A percentile compares a stretch with the other conserved stretches of the same genome.
phyloP scores from a whole-genome alignment of 2,113 vertebrate genomes.

The Emydura subglobosa region DNA sequence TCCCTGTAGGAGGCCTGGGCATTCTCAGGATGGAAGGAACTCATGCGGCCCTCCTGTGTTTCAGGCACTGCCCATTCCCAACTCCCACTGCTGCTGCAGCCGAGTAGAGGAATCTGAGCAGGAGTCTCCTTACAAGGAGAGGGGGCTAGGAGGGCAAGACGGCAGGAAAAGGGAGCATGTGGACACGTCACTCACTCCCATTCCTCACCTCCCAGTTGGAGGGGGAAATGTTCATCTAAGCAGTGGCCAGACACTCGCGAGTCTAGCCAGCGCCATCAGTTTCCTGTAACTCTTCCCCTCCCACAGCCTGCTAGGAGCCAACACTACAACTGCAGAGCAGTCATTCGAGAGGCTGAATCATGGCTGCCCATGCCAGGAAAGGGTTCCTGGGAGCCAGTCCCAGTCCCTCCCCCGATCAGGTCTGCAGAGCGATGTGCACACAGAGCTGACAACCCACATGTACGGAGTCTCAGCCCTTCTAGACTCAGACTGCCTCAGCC shows the following conservation, averaged over 20 bases:
- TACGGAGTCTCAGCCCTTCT: no score
- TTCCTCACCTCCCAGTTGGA: background rate
- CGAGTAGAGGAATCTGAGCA: background rate
- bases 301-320: background rate
- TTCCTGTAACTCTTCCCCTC: background rate
- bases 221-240: fast-evolving
- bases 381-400: background rate
- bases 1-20: background rate
- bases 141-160: background rate
- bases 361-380: background rate
- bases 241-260: background rate
- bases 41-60: background rate
- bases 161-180: background rate
- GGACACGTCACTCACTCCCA: background rate
- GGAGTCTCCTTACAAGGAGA: background rate
- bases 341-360: background rate
- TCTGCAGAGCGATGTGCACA: background rate
- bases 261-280: background rate
- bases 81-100: background rate
- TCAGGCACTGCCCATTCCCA: background rate
- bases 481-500: no score
- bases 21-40: background rate
- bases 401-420: background rate
- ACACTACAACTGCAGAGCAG: background rate
- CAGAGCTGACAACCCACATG: background rate